Conservation (phyloP, 2,113 vertebrate species). For the Lycocorax pyrrhopterus region DNA sequence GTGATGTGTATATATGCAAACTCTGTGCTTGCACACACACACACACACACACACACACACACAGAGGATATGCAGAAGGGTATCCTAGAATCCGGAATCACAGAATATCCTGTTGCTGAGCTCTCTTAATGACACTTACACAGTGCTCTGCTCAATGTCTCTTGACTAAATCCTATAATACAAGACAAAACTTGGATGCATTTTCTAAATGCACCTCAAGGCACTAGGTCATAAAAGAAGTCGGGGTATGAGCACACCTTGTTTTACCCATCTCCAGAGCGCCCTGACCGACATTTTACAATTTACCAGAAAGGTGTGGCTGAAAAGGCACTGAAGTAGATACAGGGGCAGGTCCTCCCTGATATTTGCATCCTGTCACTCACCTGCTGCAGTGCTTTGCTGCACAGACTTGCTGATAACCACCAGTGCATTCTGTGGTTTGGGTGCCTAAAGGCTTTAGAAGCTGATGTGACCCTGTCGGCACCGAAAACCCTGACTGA, state of each 20-base stretch:
- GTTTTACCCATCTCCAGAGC: constrained; percentile 57
- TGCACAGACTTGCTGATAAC: constrained; percentile 68
- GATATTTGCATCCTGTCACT: constrained; percentile 55
- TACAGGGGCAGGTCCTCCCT: constrained; percentile 45
- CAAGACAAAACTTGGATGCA: constrained; percentile 37
- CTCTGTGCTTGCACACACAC: neutral
- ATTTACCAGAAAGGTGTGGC: constrained; percentile 72
- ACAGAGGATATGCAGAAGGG: too few relatives aligned
- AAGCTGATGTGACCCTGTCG: neutral
- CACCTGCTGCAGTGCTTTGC: constrained; percentile 31
- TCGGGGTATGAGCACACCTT: constrained; percentile 29
- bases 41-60: neutral
- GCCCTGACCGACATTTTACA: constrained; percentile 68
- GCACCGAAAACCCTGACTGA: neutral
- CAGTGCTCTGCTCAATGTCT: neutral
- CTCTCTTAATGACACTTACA: neutral
- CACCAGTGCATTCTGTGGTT: constrained; percentile 53
- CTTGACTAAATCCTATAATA: constrained; percentile 30
- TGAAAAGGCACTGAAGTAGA: constrained; percentile 70
- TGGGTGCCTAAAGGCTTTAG: constrained; percentile 59
- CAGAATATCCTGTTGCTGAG: neutral
- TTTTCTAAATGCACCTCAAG: constrained; percentile 67
- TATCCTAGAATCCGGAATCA: neutral
- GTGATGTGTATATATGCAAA: neutral
- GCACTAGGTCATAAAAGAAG: constrained; percentile 67